phyloP scores from a whole-genome alignment of 2,888 invertebrate species.

The Drosophila paranaensis region DNA sequence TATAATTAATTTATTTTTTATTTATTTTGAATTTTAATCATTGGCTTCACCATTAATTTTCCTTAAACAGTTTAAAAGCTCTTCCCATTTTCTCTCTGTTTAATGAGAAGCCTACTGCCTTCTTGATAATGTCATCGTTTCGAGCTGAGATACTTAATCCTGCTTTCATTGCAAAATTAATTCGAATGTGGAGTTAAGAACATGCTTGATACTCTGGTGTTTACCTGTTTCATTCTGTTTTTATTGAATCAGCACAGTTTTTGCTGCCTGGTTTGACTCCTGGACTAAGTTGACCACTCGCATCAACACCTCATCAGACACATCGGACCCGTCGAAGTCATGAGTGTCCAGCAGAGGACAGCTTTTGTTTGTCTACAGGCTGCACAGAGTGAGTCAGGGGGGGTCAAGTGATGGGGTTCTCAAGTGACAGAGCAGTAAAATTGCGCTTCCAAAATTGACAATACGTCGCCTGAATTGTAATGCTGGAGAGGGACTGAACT shows the following conservation, averaged over 20 bases:
- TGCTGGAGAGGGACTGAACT: neutral
- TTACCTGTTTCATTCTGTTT: neutral
- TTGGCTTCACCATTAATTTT: neutral
- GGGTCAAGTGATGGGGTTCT: conserved; percentile 17
- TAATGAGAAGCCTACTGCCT: neutral
- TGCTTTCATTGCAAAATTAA: neutral
- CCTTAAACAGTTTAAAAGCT: neutral
- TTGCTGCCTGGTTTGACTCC: neutral
- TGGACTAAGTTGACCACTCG: conserved; percentile 13
- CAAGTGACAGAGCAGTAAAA: conserved; percentile 44
- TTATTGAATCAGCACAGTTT: neutral
- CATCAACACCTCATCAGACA: conserved; percentile 49
- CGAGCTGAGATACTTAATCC: neutral
- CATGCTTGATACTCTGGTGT: neutral
- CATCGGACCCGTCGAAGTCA: conserved; percentile 13
- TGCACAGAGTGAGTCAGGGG: conserved; percentile 8
- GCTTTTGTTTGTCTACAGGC: conserved; percentile 31
- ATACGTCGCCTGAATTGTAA: conserved; percentile 31
- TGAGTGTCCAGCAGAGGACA: conserved; percentile 21
- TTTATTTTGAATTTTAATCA: too few relatives aligned
- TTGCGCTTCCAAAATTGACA: conserved; percentile 55
- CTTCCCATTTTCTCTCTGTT: too few relatives aligned
- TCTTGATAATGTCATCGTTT: neutral
- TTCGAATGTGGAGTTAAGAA: neutral
- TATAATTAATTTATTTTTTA: too few relatives aligned